Evolutionary conservation across 1,140 invertebrate species (phyloP).

Genomic region (Chironomus tepperi): DNA sequence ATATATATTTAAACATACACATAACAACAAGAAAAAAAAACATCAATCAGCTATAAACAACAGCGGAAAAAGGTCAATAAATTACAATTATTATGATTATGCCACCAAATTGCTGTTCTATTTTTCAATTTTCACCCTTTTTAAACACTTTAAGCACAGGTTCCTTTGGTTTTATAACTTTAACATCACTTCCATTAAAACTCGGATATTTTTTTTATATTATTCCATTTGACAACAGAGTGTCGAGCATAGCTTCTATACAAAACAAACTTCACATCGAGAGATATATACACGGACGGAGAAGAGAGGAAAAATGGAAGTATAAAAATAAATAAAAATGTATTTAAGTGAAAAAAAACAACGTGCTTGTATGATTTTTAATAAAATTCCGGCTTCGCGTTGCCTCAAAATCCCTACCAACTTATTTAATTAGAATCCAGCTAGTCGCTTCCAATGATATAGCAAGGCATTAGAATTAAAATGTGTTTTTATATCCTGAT

Average conservation of each 20-base stretch:
- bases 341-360: slow-evolving; percentile 9
- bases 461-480: not conserved
- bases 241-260: slow-evolving; percentile 5
- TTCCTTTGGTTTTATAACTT: not conserved
- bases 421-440: no score
- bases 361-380: not conserved
- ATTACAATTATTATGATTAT: slow-evolving; percentile 9
- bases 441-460: no score
- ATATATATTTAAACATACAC: not conserved
- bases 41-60: slow-evolving; percentile 13
- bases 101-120: not conserved
- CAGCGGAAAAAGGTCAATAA: slow-evolving; percentile 2
- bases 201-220: no score
- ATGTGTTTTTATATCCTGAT: not conserved
- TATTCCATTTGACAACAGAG: not conserved
- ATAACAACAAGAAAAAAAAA: not conserved
- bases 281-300: not conserved
- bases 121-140: not conserved
- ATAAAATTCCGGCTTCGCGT: not conserved
- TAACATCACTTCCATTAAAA: not conserved
- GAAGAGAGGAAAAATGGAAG: not conserved
- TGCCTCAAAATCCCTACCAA: not conserved
- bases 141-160: not conserved
- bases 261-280: not conserved
- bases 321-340: slow-evolving; percentile 8